Evolutionary conservation across 2,797 vertebrate species (phyloP).

Genomic region (Gymnocypris eckloni): DNA sequence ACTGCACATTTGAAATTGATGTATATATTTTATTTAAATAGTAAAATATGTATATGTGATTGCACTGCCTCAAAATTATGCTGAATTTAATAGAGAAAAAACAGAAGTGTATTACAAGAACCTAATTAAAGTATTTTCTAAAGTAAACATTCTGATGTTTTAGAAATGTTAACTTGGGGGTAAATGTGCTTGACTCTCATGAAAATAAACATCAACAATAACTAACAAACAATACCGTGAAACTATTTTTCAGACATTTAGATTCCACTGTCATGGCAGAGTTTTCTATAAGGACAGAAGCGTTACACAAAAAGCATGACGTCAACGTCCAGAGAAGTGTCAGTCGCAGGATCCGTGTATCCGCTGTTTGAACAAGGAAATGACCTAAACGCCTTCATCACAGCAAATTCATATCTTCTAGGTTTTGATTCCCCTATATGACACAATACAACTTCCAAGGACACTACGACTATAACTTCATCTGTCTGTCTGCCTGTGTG

Average conservation of each 20-base stretch:
- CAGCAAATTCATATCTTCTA: background rate
- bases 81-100: background rate
- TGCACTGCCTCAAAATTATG: background rate
- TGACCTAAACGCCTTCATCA: background rate
- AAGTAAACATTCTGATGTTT: background rate
- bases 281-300: background rate
- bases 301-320: constrained; percentile 26
- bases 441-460: background rate
- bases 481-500: background rate
- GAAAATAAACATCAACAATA: background rate
- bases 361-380: background rate
- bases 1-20: background rate
- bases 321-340: constrained; percentile 10
- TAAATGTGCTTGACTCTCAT: background rate
- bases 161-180: no score
- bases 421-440: background rate
- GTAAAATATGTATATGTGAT: background rate
- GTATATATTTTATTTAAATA: background rate
- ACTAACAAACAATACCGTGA: background rate
- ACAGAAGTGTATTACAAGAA: background rate
- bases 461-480: background rate
- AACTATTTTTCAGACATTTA: no score
- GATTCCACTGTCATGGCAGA: background rate
- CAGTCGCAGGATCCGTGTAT: background rate
- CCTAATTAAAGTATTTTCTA: background rate